Conservation (phyloP, 2,113 vertebrate genomes). For the Eonycteris spelaea region DNA sequence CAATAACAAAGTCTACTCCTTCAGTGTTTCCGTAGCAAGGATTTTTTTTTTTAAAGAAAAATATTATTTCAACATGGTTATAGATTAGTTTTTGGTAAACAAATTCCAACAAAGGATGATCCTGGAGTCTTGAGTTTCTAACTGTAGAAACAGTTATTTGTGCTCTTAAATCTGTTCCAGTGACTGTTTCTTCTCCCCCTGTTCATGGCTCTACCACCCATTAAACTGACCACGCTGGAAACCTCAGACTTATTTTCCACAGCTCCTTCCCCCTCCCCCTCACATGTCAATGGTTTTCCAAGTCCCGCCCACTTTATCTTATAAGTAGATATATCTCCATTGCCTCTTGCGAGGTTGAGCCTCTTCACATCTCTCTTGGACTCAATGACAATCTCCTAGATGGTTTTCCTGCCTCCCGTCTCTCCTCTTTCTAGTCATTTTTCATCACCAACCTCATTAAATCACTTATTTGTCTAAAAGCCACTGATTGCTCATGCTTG, state of each 20-base stretch:
- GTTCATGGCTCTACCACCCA: neutral
- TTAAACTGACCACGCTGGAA: neutral
- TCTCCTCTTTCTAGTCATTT: neutral
- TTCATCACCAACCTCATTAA: neutral
- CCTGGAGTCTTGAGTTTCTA: neutral
- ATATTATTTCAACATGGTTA: neutral
- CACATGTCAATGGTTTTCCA: neutral
- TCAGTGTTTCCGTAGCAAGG: neutral
- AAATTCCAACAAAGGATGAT: neutral
- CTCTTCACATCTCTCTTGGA: neutral
- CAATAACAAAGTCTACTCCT: slow-evolving; percentile 13
- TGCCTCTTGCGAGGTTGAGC: neutral
- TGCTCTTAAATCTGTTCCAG: neutral
- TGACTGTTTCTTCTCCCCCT: neutral
- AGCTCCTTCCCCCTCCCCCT: neutral
- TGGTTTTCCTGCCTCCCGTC: neutral
- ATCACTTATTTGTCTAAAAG: neutral
- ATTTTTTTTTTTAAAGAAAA: neutral
- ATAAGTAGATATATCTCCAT: neutral
- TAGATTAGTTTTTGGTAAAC: neutral
- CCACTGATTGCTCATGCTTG: neutral
- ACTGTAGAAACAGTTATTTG: neutral
- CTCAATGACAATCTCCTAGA: neutral
- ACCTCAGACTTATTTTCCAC: neutral
- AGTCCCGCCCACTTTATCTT: neutral